phyloP scores from a whole-genome alignment of 53 echinoderm and acorn worm species.

The Henricia sp. region DNA sequence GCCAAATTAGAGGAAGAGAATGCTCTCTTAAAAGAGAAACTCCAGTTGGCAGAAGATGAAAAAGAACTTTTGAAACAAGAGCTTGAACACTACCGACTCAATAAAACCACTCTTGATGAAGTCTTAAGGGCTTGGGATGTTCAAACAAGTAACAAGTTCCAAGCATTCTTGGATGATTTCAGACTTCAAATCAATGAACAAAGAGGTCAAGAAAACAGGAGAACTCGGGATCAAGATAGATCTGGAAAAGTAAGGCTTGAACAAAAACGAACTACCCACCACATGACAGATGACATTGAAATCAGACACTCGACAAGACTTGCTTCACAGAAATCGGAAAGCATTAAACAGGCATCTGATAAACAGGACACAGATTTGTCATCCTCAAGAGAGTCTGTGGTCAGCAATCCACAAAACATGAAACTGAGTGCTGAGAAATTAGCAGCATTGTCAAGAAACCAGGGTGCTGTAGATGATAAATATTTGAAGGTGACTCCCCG shows the following conservation, averaged over 20 bases:
- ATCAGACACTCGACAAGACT: slow-evolving; percentile 3
- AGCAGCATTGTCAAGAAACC: not conserved
- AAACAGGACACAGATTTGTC: not conserved
- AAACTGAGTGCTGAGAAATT: slow-evolving; percentile 13
- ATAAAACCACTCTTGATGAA: slow-evolving; percentile 41
- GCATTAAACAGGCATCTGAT: not conserved
- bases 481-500: slow-evolving; percentile 27
- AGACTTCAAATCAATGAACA: slow-evolving; percentile 30
- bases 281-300: not conserved
- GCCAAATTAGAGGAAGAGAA: slow-evolving; percentile 65
- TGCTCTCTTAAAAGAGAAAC: slow-evolving; percentile 53
- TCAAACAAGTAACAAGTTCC: slow-evolving; percentile 39
- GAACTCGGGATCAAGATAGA: not conserved
- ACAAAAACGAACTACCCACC: not conserved
- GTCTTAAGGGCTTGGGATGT: slow-evolving; percentile 58
- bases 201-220: slow-evolving; percentile 16
- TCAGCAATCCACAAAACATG: not conserved
- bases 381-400: slow-evolving; percentile 3
- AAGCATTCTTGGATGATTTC: slow-evolving; percentile 47
- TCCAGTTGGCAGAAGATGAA: slow-evolving; percentile 70
- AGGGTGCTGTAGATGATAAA: slow-evolving; percentile 33
- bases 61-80: slow-evolving; percentile 63
- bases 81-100: slow-evolving; percentile 53
- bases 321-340: not conserved
- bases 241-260: not conserved